Conservation (phyloP, 2,113 vertebrate species). For the Entosphenus tridentatus region DNA sequence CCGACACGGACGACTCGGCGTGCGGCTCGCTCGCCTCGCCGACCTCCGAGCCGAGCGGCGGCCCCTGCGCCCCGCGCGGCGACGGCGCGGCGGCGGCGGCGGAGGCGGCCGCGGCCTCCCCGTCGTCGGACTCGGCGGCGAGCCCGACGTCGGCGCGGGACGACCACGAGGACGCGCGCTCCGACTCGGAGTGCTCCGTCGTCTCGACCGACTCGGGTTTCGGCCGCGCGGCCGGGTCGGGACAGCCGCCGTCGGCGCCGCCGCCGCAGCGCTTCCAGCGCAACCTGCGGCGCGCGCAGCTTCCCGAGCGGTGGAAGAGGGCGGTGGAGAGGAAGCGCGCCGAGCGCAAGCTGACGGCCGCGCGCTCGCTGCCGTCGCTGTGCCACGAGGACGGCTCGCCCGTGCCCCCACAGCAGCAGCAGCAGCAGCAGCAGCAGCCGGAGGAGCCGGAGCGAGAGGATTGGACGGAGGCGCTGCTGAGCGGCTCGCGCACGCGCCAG, state of each 20-base stretch:
- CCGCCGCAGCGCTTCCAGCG: no score
- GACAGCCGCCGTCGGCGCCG: no score
- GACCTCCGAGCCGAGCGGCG: conserved; percentile 25
- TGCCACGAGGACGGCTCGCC: conserved; percentile 34
- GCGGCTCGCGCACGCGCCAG: conserved; percentile 64
- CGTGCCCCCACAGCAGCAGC: conserved; percentile 28
- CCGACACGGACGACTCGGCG: conserved; percentile 43
- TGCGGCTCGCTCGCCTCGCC: conserved; percentile 42
- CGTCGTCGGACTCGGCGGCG: conserved; percentile 71
- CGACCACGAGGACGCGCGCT: conserved; percentile 34
- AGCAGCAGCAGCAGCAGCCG: conserved; percentile 21
- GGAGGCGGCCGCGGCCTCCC: conserved; percentile 36
- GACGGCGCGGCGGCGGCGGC: conserved; percentile 41
- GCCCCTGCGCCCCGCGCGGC: conserved; percentile 19
- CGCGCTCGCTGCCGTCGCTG: conserved; percentile 19
- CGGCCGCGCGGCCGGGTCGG: no score
- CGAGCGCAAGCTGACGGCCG: conserved; percentile 19
- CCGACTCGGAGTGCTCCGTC: conserved; percentile 10
- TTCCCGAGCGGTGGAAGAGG: no score
- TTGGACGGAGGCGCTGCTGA: conserved; percentile 67
- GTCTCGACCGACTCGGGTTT: no score
- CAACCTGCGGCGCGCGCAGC: no score
- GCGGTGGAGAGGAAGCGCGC: no score
- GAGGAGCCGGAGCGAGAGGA: conserved; percentile 39
- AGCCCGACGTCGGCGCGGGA: conserved; percentile 70